Base-by-base conservation (phyloP, 2,888 invertebrate genomes). In the Parascotia fuliginaria region DNA sequence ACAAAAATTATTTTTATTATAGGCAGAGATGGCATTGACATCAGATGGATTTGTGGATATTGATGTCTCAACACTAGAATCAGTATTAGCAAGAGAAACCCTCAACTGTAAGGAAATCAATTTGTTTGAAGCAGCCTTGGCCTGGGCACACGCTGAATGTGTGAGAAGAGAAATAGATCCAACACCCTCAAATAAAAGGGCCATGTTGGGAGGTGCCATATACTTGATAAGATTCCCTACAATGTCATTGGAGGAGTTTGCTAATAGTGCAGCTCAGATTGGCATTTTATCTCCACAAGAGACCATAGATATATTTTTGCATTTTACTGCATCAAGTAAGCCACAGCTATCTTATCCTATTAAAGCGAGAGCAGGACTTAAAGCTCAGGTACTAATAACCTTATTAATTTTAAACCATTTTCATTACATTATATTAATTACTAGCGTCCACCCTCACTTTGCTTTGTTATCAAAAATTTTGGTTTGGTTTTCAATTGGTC, bases 1-100 rank as follows among this genome's bases (percentile, higher is more conserved):
- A 68, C 55, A 66, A 53, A 49, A 47, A 60, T 73, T 63, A 57
- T 79, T 79, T 29, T 82, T 57, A 74, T 92, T 90, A 57, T 88
- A 97, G 96, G 98, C 98, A 79, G 98, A 98, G 93, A 97, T 98
- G 96, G 98, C 98, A 49, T 94, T 99, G 70, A 96, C 96, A 67
- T 98, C 98, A 0, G 98, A 98, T 78, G 98, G 98, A 67, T 98
- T 99, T 92, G 96, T 97, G 63, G 98, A 99, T 83, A 98, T 99
- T 78, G 98, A 98, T 88, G 95, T 96, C 73, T 96, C 97, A 66
- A 98, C 98, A 16, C 93, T 98, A 71, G 97, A 97, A 85, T 97
- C 97, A 51, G 97, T 98, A 67, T 93, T 99, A 69, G 96, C 96
- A 43, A 94, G 98, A 63, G 98, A 99, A 89, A 98, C 98, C 1